These are phyloP conservation scores for Acipenser ruthenus DNA, from an alignment of 2,797 vertebrate genomes.

Conservation along the genomic window DNA sequence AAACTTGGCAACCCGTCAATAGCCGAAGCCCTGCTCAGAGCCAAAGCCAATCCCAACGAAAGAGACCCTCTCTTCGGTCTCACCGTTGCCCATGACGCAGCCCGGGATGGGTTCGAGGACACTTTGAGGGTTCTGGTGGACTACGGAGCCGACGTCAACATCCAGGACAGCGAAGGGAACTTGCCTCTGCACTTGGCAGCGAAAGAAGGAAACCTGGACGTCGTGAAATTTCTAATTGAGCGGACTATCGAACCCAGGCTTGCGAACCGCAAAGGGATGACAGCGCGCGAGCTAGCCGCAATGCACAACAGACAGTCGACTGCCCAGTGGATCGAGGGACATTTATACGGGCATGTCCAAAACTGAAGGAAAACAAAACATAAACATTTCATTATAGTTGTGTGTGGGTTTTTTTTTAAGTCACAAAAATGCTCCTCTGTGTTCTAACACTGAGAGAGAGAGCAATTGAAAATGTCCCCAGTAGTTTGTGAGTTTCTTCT, in stretches of 20 bases:
- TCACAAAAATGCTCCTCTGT: no score
- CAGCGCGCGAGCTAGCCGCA: constrained; percentile 61
- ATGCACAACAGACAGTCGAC: constrained; percentile 45
- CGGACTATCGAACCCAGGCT: constrained; percentile 51
- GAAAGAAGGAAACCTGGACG: constrained; percentile 65
- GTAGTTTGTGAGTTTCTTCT: no score
- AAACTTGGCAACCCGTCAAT: constrained; percentile 64
- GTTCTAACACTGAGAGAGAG: no score
- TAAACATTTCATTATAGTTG: background rate
- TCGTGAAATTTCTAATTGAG: constrained; percentile 61
- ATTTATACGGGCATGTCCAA: constrained; percentile 10
- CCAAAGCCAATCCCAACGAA: constrained; percentile 67
- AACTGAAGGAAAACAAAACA: constrained; percentile 1
- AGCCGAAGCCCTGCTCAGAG: constrained; percentile 55
- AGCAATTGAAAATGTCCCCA: no score
- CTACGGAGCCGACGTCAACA: constrained; percentile 68
- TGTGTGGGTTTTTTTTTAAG: background rate
- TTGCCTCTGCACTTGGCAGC: constrained; percentile 83
- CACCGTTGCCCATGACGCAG: constrained; percentile 80
- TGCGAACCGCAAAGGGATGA: constrained; percentile 57
- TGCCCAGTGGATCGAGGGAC: constrained; percentile 48
- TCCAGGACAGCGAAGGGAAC: constrained; percentile 70
- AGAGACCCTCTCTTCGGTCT: constrained; percentile 65
- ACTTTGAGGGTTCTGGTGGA: constrained; percentile 69
- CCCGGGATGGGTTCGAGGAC: constrained; percentile 77